phyloP scores from a whole-genome alignment of 1,140 invertebrate genomes.

The Drosophila elegans region DNA sequence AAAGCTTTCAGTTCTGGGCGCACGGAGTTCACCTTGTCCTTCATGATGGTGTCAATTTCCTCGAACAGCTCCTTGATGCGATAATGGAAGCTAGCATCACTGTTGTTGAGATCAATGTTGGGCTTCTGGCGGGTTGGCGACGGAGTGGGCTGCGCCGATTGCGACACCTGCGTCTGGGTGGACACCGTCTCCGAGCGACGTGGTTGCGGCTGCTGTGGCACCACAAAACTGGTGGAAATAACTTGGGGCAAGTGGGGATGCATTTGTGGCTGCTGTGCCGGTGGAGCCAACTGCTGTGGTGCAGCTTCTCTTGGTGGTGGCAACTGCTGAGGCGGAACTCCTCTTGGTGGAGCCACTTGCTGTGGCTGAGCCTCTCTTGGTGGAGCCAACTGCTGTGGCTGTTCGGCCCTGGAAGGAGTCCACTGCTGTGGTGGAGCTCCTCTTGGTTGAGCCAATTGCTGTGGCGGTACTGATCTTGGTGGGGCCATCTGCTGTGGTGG shows the following conservation, averaged over 20 bases:
- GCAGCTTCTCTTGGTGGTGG: neutral
- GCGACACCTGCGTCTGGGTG: conserved; percentile 37
- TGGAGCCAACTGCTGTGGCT: neutral
- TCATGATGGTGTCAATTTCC: conserved; percentile 44
- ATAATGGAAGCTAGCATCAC: conserved; percentile 59
- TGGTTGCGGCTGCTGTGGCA: conserved; percentile 28
- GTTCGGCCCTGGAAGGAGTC: neutral
- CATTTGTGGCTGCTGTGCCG: neutral
- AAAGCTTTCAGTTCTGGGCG: conserved; percentile 27
- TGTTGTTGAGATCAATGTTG: conserved; percentile 58
- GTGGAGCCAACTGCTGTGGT: conserved; percentile 1
- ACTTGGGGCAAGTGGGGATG: neutral
- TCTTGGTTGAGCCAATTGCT: neutral
- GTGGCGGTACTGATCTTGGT: neutral
- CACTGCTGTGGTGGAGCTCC: neutral
- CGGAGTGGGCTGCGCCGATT: neutral
- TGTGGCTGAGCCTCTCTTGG: neutral
- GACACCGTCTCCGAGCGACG: conserved; percentile 42
- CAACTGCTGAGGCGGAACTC: neutral
- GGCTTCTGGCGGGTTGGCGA: conserved; percentile 17
- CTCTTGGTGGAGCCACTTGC: neutral
- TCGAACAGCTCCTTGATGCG: conserved; percentile 45
- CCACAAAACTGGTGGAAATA: conserved; percentile 8
- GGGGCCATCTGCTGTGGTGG: neutral
- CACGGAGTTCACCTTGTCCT: conserved; percentile 27